Conservation (phyloP, 1,140 invertebrate genomes). For the Drosophila hydei region DNA sequence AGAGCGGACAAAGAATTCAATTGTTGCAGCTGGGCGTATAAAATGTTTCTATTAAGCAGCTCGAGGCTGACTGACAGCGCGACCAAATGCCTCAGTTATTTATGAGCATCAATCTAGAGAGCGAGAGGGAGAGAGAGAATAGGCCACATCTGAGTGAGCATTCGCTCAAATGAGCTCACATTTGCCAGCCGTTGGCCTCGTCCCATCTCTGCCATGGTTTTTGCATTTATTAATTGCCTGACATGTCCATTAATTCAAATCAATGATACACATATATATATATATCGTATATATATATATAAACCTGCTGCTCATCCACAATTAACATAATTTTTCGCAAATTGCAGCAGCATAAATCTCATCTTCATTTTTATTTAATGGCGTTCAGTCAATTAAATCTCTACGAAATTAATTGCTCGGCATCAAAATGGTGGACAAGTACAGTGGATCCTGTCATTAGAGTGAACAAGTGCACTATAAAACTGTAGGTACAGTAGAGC, state of each 20-base stretch:
- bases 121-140: not conserved
- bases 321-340: constrained; percentile 79
- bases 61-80: constrained; percentile 64
- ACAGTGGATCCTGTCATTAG: constrained; percentile 18
- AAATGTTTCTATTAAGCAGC: constrained; percentile 68
- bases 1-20: constrained; percentile 50
- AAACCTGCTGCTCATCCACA: constrained; percentile 30
- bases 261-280: constrained; percentile 65
- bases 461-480: not conserved
- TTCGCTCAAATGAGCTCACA: constrained; percentile 2
- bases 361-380: constrained; percentile 74
- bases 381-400: constrained; percentile 73
- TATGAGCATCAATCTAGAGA: constrained; percentile 21
- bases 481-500: not conserved
- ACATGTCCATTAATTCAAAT: constrained; percentile 83
- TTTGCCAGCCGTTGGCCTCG: constrained; percentile 13
- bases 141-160: constrained; percentile 6
- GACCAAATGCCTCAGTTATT: constrained; percentile 53
- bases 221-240: constrained; percentile 84
- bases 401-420: constrained; percentile 61
- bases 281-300: constrained; percentile 17
- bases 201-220: constrained; percentile 56
- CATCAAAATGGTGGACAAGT: constrained; percentile 24
- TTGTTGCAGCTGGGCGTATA: constrained; percentile 70
- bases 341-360: constrained; percentile 78